A percentile compares a stretch with the other conserved stretches of the same genome.
These are phyloP conservation scores for Mnemiopsis leidyi DNA, from an alignment of 37 sponge, comb jelly and placozoan species.

Conservation along the genomic window DNA sequence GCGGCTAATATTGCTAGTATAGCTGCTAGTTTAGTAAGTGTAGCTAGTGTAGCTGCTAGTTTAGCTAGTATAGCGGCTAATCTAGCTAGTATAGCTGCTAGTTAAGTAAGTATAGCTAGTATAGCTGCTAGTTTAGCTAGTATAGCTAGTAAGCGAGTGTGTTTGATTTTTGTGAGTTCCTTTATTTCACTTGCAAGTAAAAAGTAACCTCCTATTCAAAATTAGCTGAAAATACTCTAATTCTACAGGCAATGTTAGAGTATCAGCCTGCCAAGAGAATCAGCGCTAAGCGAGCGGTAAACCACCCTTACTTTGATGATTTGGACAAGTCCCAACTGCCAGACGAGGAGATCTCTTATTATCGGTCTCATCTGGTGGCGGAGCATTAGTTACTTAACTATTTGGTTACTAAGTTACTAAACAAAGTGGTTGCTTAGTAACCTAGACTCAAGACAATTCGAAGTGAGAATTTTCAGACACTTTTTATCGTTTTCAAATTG, in stretches of 20 bases:
- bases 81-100: too few species aligned
- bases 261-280: constrained; percentile 88
- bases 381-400: constrained; percentile 2
- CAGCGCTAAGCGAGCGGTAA: constrained; percentile 79
- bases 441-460: too few species aligned
- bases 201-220: too few species aligned
- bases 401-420: not conserved
- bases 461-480: not conserved
- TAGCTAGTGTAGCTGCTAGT: too few species aligned
- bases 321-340: constrained; percentile 85
- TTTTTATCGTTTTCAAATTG: not conserved
- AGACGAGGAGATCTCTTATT: constrained; percentile 60
- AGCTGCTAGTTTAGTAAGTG: too few species aligned
- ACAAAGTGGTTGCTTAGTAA: not conserved
- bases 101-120: too few species aligned
- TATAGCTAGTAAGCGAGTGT: too few species aligned
- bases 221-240: too few species aligned
- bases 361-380: not conserved
- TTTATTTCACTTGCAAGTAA: not conserved
- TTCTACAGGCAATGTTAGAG: constrained; percentile 81
- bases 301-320: constrained; percentile 94
- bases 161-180: too few species aligned
- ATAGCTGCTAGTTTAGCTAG: too few species aligned
- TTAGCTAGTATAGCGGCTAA: too few species aligned
- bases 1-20: too few species aligned